These are phyloP conservation scores for Callocephalon fimbriatum DNA, from an alignment of 2,113 vertebrate genomes.

Conservation along the genomic window DNA sequence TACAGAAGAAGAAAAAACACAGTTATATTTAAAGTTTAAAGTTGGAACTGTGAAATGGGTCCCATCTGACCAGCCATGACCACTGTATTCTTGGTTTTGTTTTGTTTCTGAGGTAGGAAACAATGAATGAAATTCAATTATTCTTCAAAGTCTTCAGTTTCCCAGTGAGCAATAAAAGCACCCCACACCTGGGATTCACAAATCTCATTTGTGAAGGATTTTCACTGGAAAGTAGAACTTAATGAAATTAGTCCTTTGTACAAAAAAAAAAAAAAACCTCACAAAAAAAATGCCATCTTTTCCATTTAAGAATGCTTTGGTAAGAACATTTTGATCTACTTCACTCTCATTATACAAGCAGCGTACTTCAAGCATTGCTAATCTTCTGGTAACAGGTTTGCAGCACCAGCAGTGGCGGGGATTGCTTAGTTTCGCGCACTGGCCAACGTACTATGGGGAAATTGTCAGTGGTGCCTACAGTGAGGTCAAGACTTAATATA, in stretches of 20 bases:
- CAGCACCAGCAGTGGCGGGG: background rate
- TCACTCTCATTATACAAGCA: background rate
- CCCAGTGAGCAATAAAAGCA: accelerated
- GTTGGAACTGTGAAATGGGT: background rate
- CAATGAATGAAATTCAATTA: background rate
- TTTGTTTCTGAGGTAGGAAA: background rate
- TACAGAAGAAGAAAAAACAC: accelerated
- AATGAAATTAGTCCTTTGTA: accelerated
- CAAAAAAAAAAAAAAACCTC: background rate
- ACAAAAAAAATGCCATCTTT: accelerated
- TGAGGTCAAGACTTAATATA: background rate
- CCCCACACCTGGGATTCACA: background rate
- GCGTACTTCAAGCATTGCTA: accelerated
- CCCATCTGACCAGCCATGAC: background rate
- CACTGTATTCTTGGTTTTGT: background rate
- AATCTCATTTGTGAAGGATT: background rate
- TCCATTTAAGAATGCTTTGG: background rate
- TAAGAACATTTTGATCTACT: background rate
- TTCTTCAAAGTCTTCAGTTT: background rate
- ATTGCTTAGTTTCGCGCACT: background rate
- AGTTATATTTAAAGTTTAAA: background rate
- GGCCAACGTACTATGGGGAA: background rate
- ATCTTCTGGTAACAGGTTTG: background rate
- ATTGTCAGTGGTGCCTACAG: background rate
- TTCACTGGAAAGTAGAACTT: background rate